These are phyloP conservation scores for Monopis laevigella DNA, from an alignment of 2,888 invertebrate genomes.

Conservation along the genomic window DNA sequence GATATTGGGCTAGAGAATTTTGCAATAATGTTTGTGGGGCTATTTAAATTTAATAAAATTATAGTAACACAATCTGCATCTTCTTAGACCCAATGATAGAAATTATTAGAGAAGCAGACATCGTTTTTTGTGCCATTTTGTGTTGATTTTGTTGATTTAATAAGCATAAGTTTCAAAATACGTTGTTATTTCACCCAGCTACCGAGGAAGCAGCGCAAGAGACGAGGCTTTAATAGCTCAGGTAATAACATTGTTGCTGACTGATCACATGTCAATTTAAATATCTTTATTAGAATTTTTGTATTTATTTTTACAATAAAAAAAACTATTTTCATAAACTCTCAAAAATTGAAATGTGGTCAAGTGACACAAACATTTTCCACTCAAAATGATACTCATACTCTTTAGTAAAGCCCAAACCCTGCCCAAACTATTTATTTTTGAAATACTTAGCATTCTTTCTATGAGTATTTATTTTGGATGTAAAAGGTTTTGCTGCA, in stretches of 20 bases:
- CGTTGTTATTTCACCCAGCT: conserved; percentile 68
- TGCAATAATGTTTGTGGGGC: conserved; percentile 3
- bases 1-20: conserved; percentile 2
- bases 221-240: conserved; percentile 68
- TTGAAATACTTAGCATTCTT: background rate
- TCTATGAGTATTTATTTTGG: too few species aligned
- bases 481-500: too few species aligned
- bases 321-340: too few species aligned
- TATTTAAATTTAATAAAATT: conserved; percentile 1
- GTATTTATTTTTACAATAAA: too few species aligned
- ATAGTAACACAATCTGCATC: background rate
- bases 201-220: conserved; percentile 67
- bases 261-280: conserved; percentile 52
- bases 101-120: conserved; percentile 1
- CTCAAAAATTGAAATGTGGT: too few species aligned
- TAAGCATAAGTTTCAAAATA: conserved; percentile 60
- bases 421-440: too few species aligned
- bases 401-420: too few species aligned
- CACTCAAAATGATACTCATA: too few species aligned
- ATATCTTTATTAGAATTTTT: too few species aligned
- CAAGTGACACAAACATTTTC: too few species aligned
- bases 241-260: conserved; percentile 59
- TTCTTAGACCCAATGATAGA: background rate
- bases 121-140: conserved; percentile 53
- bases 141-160: conserved; percentile 60